phyloP scores from a whole-genome alignment of 2,797 vertebrate genomes.

The Falco peregrinus region DNA sequence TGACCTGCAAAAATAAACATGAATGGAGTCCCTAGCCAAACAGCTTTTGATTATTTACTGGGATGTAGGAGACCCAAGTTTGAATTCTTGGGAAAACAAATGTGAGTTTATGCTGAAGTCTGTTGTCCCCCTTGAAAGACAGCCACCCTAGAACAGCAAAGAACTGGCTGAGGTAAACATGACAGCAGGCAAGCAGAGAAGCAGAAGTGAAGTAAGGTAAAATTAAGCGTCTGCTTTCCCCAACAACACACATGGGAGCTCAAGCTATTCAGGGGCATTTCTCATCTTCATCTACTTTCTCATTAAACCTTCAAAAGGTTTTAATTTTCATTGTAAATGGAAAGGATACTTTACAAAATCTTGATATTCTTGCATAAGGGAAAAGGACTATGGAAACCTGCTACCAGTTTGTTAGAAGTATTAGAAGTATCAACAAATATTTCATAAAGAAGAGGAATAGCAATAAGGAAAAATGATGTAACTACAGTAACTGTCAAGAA shows the following conservation, averaged over 20 bases:
- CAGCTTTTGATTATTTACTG: neutral
- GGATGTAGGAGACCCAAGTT: neutral
- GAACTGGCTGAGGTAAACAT: neutral
- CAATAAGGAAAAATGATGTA: neutral
- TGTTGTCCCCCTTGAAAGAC: neutral
- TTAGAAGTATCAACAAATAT: neutral
- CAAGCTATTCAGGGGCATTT: neutral
- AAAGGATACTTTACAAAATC: neutral
- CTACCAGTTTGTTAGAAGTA: neutral
- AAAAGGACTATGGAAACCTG: neutral
- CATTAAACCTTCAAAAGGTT: neutral
- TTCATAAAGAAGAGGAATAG: neutral
- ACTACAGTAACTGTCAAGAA: neutral
- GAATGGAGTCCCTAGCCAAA: neutral
- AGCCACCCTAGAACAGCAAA: neutral
- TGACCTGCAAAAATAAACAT: neutral
- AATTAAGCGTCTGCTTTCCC: neutral
- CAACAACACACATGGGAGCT: neutral
- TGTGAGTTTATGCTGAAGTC: neutral
- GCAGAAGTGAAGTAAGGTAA: neutral
- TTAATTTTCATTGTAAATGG: neutral
- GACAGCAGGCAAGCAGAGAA: neutral
- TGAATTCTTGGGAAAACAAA: neutral
- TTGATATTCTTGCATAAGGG: neutral
- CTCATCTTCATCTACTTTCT: neutral